Evolutionary conservation across 2,797 vertebrate species (phyloP), one percentile per base, ranked within the genome.

Genomic region (Chloroceryle amazona): DNA sequence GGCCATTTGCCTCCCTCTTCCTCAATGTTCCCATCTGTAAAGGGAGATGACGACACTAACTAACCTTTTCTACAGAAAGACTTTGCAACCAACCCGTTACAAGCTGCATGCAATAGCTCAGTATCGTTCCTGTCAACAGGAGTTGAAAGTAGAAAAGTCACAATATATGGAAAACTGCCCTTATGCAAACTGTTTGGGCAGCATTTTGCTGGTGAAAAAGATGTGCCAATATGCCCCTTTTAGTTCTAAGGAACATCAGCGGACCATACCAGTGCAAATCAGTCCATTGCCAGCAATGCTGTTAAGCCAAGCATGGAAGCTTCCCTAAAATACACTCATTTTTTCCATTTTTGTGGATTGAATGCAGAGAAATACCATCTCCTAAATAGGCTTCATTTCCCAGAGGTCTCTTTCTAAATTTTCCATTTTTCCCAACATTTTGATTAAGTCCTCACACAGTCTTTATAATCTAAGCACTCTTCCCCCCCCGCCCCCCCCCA

Each of bases 211-310:
- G 70, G 74, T 46, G 31, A 41, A 57, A 72, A 75, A 73, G 76
- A 84, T 10, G 66, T 55, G 73, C 58, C 62, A 73, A 44, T 52
- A 41, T 31, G n/a, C 29, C 58, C 54, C 62, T 42, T 65, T 39
- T 54, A 88, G 22, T 79, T 86, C 31, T 66, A 81, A 72, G 87
- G 87, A 94, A 89, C 67, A 82, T 28, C 60, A 89, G 65, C 61
- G 78, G 75, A 88, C 33, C 66, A 4, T 15, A 51, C 26, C 31
- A 14, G 39, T 25, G 63, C 47, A 80, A 87, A 66, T 65, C 92
- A 93, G 81, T 8, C 73, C 57, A 33, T 78, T 89, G 81, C 63
- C 73, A 81, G n/a, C 78, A 74, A 61, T 3, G 73, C 80, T 68
- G 79, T 47, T 89, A 81, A 83, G 76, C 70, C 52, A 70, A 4